A percentile compares a stretch with the other conserved stretches of the same genome.
Evolutionary conservation across 2,888 invertebrate species (phyloP).

Genomic region (Ennomos quercinarius): DNA sequence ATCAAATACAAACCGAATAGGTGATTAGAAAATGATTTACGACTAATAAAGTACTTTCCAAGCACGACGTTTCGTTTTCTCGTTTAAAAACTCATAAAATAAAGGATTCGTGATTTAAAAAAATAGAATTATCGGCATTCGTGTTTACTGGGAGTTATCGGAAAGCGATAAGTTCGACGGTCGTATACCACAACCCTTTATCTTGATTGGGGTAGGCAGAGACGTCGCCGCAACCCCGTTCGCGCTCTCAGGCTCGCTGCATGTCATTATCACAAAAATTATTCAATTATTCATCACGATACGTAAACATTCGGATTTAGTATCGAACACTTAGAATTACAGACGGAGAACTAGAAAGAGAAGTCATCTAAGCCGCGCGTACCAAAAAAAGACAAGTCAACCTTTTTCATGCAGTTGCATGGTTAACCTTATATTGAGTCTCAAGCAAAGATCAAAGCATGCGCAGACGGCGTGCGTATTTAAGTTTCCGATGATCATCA

Average conservation of each 20-base stretch:
- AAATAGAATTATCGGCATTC: constrained; percentile 60
- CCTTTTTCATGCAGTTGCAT: too few species aligned
- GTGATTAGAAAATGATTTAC: constrained; percentile 43
- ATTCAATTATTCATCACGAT: constrained; percentile 69
- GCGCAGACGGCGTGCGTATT: too few species aligned
- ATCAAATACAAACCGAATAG: constrained; percentile 34
- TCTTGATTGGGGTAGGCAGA: constrained; percentile 73
- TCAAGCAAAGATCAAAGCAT: too few species aligned
- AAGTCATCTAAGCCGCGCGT: too few species aligned
- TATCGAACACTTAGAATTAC: constrained; percentile 14
- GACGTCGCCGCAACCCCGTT: constrained; percentile 61
- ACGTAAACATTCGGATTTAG: constrained; percentile 35
- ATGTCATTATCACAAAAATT: constrained; percentile 73
- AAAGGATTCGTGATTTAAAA: constrained; percentile 44
- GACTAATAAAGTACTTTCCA: constrained; percentile 36
- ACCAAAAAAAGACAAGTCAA: too few species aligned
- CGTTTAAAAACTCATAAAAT: constrained; percentile 52
- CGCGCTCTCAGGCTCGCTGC: constrained; percentile 48
- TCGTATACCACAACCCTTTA: constrained; percentile 69
- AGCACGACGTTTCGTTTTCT: constrained; percentile 27
- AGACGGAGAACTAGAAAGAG: too few species aligned
- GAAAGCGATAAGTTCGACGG: constrained; percentile 68
- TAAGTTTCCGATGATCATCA: too few species aligned
- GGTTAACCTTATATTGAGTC: too few species aligned
- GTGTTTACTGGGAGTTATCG: constrained; percentile 76